phyloP scores from a whole-genome alignment of 37 sponge, comb jelly and placozoan genomes.

The Crambe crambe region DNA sequence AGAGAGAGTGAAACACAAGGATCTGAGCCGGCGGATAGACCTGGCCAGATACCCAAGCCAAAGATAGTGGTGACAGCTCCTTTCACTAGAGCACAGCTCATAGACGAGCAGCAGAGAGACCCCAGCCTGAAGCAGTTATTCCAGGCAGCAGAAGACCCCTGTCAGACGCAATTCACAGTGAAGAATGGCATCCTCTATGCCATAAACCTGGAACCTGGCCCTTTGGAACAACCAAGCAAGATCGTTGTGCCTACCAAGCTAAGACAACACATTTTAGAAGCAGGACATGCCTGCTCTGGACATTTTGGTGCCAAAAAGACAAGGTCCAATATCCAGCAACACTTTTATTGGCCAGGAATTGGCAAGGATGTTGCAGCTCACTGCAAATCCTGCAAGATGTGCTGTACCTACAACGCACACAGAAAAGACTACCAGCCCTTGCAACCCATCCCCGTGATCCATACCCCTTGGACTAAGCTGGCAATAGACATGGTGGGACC shows the following conservation, averaged over 20 bases:
- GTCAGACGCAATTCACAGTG: background rate
- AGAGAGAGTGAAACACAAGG: background rate
- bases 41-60: background rate
- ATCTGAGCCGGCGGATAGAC: background rate
- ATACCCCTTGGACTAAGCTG: background rate
- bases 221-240: background rate
- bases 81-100: background rate
- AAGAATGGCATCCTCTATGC: background rate
- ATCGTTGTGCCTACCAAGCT: background rate
- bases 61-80: background rate
- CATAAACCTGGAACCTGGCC: background rate
- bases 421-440: background rate
- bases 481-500: background rate
- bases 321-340: background rate
- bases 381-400: background rate
- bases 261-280: background rate
- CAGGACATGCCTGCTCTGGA: background rate
- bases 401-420: background rate
- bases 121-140: background rate
- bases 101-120: background rate
- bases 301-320: background rate
- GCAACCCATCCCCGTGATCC: background rate
- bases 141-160: constrained; percentile 1
- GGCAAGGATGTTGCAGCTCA: background rate
- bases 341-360: background rate